These are phyloP conservation scores for Cydia pomonella DNA, from an alignment of 1,140 invertebrate species.

Conservation along the genomic window DNA sequence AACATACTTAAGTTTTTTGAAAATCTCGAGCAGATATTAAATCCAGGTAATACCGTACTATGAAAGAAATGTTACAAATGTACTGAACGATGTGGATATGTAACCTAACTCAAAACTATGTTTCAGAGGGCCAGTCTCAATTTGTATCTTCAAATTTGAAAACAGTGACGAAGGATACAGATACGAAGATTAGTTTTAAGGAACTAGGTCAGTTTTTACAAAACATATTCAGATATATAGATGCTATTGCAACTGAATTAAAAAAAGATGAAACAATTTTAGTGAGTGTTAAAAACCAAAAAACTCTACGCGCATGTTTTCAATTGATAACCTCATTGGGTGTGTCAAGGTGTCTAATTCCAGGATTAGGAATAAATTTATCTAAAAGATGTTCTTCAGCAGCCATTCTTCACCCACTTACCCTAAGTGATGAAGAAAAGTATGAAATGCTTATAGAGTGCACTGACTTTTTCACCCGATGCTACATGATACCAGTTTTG, in stretches of 20 bases:
- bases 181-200: constrained; percentile 37
- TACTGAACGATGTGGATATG: not conserved
- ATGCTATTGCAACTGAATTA: constrained; percentile 54
- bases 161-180: constrained; percentile 27
- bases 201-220: constrained; percentile 53
- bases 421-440: constrained; percentile 66
- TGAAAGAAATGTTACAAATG: no score
- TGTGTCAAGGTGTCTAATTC: constrained; percentile 83
- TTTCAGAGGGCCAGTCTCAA: constrained; percentile 51
- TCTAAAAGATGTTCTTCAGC: constrained; percentile 66
- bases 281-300: constrained; percentile 82
- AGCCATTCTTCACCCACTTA: constrained; percentile 44
- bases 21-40: constrained; percentile 49
- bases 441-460: constrained; percentile 64
- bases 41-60: constrained; percentile 47
- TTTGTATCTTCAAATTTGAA: constrained; percentile 42
- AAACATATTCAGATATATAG: constrained; percentile 67
- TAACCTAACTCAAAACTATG: constrained; percentile 21
- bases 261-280: constrained; percentile 69
- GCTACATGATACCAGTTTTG: constrained; percentile 62
- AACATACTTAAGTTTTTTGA: constrained; percentile 49
- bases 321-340: constrained; percentile 84
- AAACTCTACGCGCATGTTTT: constrained; percentile 78
- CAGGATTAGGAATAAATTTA: constrained; percentile 83
- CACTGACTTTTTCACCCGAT: constrained; percentile 64